phyloP scores from a whole-genome alignment of 2,113 vertebrate species.

The Thamnophis sirtalis region DNA sequence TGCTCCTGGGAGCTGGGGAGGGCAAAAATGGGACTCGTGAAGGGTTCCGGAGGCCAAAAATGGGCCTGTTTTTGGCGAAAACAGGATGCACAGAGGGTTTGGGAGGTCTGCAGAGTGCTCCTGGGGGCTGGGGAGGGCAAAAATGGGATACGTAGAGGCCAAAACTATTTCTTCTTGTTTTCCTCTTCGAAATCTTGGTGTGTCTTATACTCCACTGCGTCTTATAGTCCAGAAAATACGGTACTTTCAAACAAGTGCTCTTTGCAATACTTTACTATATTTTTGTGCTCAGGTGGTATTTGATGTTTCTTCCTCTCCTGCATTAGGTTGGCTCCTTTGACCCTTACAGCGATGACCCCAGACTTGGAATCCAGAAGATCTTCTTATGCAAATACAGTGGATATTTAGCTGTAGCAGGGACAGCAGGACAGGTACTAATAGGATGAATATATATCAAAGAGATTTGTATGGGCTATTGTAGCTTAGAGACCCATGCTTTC shows the following conservation, averaged over 20 bases:
- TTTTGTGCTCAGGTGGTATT: neutral
- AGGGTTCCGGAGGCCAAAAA: no score
- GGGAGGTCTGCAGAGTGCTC: no score
- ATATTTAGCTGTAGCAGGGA: conserved; percentile 91
- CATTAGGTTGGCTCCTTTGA: conserved; percentile 92
- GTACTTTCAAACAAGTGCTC: neutral
- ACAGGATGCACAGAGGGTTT: no score
- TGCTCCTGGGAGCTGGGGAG: no score
- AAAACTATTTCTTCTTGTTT: no score
- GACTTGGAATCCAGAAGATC: conserved; percentile 97
- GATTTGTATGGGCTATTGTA: neutral
- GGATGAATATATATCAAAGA: neutral
- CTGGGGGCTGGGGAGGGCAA: no score
- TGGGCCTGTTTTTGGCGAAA: no score
- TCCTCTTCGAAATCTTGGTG: no score
- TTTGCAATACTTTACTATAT: neutral
- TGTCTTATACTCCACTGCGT: no score
- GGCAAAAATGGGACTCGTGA: no score
- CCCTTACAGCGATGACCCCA: conserved; percentile 95
- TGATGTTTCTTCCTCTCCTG: neutral
- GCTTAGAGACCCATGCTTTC: neutral
- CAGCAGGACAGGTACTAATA: conserved; percentile 87
- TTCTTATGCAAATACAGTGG: conserved; percentile 98
- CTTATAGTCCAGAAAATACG: no score
- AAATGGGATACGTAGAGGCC: no score